Evolutionary conservation across 2,113 vertebrate species (phyloP).

Genomic region (Peucedramus taeniatus): DNA sequence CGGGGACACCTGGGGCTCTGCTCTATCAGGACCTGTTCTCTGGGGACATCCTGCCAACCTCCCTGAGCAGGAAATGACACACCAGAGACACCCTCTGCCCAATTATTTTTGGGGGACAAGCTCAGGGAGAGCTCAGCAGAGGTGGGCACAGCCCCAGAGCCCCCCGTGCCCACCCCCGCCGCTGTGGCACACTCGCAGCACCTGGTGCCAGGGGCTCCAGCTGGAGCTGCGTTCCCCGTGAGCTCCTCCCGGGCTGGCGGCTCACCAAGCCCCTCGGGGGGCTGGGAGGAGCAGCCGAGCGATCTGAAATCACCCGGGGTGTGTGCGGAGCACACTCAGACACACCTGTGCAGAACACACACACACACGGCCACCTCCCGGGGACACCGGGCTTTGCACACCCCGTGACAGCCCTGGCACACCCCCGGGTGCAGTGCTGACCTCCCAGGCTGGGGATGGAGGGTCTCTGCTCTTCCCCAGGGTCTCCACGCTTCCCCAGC

Average conservation of each 20-base stretch:
- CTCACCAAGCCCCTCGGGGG: not conserved
- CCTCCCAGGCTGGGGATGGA: accelerated
- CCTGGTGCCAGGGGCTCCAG: not conserved
- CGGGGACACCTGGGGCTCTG: not conserved
- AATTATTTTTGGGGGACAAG: accelerated
- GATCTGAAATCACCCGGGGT: accelerated
- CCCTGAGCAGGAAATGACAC: not conserved
- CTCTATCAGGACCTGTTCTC: too few species aligned
- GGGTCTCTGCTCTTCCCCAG: accelerated
- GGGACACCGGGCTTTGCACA: accelerated
- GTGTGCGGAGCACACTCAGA: too few species aligned
- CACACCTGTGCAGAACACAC: not conserved
- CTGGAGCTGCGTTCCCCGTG: not conserved
- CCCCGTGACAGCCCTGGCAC: not conserved
- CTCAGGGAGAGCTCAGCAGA: not conserved
- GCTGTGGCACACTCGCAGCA: not conserved
- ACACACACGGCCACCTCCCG: accelerated
- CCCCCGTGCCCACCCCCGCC: accelerated
- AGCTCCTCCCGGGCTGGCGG: not conserved
- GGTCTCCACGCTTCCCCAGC: not conserved
- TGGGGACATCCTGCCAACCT: not conserved
- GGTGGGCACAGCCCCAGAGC: not conserved
- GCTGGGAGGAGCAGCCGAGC: not conserved
- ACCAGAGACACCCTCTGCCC: not conserved
- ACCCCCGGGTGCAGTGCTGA: accelerated